A percentile compares a stretch with the other conserved stretches of the same genome.
These are phyloP conservation scores for Denticeps clupeoides DNA, from an alignment of 2,797 vertebrate species.

Conservation along the genomic window DNA sequence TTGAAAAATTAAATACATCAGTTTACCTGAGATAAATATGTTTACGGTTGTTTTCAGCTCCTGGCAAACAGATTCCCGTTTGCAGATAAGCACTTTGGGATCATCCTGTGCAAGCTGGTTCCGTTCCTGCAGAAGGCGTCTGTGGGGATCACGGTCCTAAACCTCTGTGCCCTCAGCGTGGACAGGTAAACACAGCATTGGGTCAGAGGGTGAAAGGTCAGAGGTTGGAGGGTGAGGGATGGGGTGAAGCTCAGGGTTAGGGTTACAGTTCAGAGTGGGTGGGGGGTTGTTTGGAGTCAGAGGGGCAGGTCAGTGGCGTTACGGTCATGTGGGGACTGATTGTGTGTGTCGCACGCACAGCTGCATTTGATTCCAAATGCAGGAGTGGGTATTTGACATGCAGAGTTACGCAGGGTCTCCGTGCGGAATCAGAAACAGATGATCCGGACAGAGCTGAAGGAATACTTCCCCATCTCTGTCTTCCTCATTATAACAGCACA, in stretches of 20 bases:
- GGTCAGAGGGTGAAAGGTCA: no score
- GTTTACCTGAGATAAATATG: no score
- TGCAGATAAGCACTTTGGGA: constrained; percentile 57
- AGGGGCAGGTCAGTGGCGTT: neutral
- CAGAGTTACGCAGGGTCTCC: no score
- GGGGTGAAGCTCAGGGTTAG: neutral
- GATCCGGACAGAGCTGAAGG: neutral
- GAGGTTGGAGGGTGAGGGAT: neutral
- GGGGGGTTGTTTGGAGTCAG: neutral
- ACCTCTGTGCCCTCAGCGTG: constrained; percentile 91
- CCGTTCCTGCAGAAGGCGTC: constrained; percentile 97
- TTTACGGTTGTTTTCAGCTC: constrained; percentile 68
- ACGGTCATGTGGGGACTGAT: no score
- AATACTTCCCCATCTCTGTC: no score
- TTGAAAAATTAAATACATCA: no score
- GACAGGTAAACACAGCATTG: constrained; percentile 86
- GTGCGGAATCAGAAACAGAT: constrained; percentile 18
- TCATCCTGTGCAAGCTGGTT: constrained; percentile 80
- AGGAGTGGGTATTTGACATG: no score
- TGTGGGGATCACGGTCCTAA: constrained; percentile 93
- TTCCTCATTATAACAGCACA: no score
- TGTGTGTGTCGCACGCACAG: no score
- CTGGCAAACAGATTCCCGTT: constrained; percentile 72
- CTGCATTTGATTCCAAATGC: no score
- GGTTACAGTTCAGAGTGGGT: neutral